Conservation (phyloP, 2,888 invertebrate species). For the Dorcus parallelipipedus region DNA sequence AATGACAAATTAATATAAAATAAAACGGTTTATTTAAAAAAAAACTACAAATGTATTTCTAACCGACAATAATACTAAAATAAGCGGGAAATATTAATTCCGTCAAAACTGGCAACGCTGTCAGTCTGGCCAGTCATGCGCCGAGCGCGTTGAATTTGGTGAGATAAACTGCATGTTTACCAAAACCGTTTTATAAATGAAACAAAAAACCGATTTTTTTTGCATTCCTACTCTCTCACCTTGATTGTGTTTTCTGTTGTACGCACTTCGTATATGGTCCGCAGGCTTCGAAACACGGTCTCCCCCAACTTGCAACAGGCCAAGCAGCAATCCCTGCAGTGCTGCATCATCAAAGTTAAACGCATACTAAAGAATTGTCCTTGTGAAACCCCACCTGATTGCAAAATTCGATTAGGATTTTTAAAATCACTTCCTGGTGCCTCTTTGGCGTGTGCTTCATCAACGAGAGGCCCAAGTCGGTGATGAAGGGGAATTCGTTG, state of each 20-base stretch:
- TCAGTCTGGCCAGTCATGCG: too few species aligned
- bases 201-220: too few species aligned
- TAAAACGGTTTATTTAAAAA: too few species aligned
- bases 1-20: too few species aligned
- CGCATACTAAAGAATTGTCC: not conserved
- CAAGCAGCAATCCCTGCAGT: slow-evolving; percentile 37
- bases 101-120: too few species aligned
- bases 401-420: slow-evolving; percentile 19
- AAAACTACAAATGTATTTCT: too few species aligned
- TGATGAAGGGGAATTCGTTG: slow-evolving; percentile 38
- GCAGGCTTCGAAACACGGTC: slow-evolving; percentile 32
- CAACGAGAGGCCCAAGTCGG: slow-evolving; percentile 31
- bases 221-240: slow-evolving; percentile 16
- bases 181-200: too few species aligned
- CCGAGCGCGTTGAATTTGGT: too few species aligned
- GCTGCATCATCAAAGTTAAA: not conserved
- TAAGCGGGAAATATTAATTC: too few species aligned
- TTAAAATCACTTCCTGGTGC: slow-evolving; percentile 28
- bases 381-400: slow-evolving; percentile 9
- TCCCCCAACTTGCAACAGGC: slow-evolving; percentile 46
- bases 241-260: slow-evolving; percentile 33
- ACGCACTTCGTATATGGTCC: slow-evolving; percentile 31
- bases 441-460: slow-evolving; percentile 22
- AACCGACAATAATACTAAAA: too few species aligned
- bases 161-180: too few species aligned